These are phyloP conservation scores for Ariolimax columbianus DNA, from an alignment of 2,888 invertebrate genomes.

Conservation along the genomic window DNA sequence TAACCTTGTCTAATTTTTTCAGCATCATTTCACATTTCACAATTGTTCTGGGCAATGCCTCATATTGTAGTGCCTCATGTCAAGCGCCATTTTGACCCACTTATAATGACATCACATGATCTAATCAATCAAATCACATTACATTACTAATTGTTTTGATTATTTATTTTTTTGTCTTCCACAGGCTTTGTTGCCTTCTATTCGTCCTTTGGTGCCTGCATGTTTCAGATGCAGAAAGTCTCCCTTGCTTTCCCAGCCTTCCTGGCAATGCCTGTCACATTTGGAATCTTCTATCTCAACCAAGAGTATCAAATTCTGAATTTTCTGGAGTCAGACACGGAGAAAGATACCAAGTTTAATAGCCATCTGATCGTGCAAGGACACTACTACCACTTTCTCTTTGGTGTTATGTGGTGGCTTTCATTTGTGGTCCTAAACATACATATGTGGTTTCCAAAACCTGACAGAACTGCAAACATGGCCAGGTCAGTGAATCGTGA, in stretches of 20 bases:
- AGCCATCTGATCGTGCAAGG: no score
- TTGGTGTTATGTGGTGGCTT: constrained; percentile 64
- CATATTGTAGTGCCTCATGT: no score
- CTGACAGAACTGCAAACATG: constrained; percentile 71
- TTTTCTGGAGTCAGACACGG: neutral
- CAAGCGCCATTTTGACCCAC: no score
- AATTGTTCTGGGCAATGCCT: no score
- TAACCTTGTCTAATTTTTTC: no score
- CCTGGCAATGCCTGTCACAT: constrained; percentile 75
- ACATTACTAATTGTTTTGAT: no score
- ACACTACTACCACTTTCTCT: neutral
- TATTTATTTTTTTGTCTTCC: neutral
- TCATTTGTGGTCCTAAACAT: constrained; percentile 71
- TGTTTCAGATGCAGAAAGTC: constrained; percentile 79
- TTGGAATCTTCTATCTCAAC: constrained; percentile 10
- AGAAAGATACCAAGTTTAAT: neutral
- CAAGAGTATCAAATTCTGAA: neutral
- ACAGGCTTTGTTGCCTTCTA: constrained; percentile 74
- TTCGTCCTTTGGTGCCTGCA: constrained; percentile 80
- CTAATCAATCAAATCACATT: no score
- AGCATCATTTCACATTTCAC: no score
- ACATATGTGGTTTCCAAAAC: constrained; percentile 71
- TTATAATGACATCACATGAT: no score
- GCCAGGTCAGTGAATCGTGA: constrained; percentile 59
- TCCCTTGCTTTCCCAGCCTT: constrained; percentile 78